phyloP scores from a whole-genome alignment of 2,888 invertebrate species.

The Phengaris alcon region DNA sequence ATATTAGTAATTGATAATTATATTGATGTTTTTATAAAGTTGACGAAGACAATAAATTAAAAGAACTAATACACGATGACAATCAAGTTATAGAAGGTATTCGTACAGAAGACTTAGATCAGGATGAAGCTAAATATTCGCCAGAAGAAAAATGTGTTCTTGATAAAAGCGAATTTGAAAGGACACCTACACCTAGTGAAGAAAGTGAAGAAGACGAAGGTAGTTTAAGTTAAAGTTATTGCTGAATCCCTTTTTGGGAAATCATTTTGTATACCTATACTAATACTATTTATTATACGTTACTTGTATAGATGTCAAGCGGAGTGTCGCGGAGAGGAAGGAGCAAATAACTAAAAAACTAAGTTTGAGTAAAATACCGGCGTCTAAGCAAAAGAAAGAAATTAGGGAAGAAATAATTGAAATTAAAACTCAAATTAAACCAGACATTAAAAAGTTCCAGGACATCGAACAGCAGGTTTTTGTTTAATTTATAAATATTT shows the following conservation, averaged over 20 bases:
- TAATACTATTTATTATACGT: neutral
- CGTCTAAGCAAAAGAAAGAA: slow-evolving; percentile 86
- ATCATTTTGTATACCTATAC: slow-evolving; percentile 23
- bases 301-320: slow-evolving; percentile 70
- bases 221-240: slow-evolving; percentile 38
- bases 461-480: slow-evolving; percentile 72
- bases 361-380: slow-evolving; percentile 84
- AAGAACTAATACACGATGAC: slow-evolving; percentile 65
- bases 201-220: slow-evolving; percentile 79
- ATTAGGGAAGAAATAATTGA: slow-evolving; percentile 85
- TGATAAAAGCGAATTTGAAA: slow-evolving; percentile 81
- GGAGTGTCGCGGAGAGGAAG: slow-evolving; percentile 87
- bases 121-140: slow-evolving; percentile 87
- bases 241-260: slow-evolving; percentile 11
- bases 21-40: slow-evolving; percentile 47
- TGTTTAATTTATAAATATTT: slow-evolving; percentile 17
- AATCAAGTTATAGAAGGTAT: slow-evolving; percentile 60
- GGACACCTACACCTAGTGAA: slow-evolving; percentile 72
- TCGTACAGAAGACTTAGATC: slow-evolving; percentile 66
- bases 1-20: slow-evolving; percentile 19
- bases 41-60: slow-evolving; percentile 74
- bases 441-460: slow-evolving; percentile 75
- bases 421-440: slow-evolving; percentile 83
- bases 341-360: slow-evolving; percentile 87
- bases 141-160: slow-evolving; percentile 88